Evolutionary conservation across 2,113 vertebrate genomes (phyloP).

Genomic region (Ptilonorhynchus violaceus): DNA sequence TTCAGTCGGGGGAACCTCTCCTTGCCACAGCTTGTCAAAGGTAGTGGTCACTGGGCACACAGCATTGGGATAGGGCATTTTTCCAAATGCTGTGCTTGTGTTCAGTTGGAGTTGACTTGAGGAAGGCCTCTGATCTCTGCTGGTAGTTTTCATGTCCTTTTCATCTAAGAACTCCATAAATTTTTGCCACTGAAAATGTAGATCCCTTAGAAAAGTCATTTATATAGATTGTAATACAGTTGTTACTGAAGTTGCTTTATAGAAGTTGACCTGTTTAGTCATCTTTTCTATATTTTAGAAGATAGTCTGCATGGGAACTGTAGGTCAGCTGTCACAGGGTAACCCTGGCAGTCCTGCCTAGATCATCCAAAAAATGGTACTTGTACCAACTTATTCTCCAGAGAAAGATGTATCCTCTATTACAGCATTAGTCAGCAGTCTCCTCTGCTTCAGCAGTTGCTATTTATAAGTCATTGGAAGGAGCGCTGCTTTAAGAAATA

Average conservation of each 20-base stretch:
- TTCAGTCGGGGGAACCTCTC: neutral
- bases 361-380: neutral
- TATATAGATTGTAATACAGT: neutral
- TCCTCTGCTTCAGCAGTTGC: neutral
- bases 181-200: neutral
- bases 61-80: neutral
- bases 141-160: neutral
- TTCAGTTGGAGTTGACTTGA: neutral
- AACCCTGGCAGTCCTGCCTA: neutral
- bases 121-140: neutral
- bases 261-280: neutral
- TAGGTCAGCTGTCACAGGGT: neutral
- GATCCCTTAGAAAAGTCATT: neutral
- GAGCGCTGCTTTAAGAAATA: conserved; percentile 39
- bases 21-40: neutral
- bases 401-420: neutral
- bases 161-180: neutral
- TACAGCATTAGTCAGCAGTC: conserved; percentile 24
- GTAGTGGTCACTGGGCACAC: neutral
- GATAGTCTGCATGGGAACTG: neutral
- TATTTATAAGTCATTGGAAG: neutral
- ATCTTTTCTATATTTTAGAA: neutral
- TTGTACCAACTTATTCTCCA: neutral
- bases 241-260: neutral
- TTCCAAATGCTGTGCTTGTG: neutral